These are phyloP conservation scores for Neotoma lepida DNA, from an alignment of 2,113 vertebrate genomes.

Conservation along the genomic window DNA sequence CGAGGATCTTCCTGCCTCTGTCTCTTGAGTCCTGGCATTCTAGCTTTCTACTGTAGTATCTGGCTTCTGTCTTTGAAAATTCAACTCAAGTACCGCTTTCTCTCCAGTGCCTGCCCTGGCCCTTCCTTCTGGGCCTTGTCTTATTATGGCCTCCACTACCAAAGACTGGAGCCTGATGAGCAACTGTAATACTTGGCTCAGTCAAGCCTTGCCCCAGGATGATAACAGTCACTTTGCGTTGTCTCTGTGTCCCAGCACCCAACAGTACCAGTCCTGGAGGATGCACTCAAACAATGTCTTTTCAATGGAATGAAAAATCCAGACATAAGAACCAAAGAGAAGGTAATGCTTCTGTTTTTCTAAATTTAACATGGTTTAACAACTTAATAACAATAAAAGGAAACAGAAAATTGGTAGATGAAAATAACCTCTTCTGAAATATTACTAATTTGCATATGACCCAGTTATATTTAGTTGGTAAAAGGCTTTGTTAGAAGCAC, in stretches of 20 bases:
- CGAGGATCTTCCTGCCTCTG: background rate
- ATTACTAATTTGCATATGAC: conserved; percentile 40
- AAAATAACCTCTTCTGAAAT: conserved; percentile 61
- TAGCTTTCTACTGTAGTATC: background rate
- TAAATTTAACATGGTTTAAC: conserved; percentile 42
- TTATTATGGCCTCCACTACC: background rate
- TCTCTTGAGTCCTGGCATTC: background rate
- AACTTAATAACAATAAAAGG: conserved; percentile 21
- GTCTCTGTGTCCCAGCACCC: background rate
- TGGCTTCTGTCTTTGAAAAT: background rate
- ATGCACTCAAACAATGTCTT: background rate
- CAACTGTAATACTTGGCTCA: background rate
- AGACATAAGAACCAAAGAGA: conserved; percentile 15
- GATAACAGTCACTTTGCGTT: background rate
- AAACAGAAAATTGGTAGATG: conserved; percentile 47
- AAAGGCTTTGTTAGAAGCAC: conserved; percentile 49
- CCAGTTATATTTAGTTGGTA: conserved; percentile 46
- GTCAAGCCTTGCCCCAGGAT: background rate
- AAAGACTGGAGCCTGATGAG: background rate
- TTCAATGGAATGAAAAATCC: background rate
- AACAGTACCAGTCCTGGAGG: background rate
- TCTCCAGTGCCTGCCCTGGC: background rate
- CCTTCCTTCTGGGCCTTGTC: background rate
- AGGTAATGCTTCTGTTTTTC: background rate
- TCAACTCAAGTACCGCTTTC: background rate